phyloP scores from a whole-genome alignment of 2,888 invertebrate genomes.

The Sylvicola cinctus region DNA sequence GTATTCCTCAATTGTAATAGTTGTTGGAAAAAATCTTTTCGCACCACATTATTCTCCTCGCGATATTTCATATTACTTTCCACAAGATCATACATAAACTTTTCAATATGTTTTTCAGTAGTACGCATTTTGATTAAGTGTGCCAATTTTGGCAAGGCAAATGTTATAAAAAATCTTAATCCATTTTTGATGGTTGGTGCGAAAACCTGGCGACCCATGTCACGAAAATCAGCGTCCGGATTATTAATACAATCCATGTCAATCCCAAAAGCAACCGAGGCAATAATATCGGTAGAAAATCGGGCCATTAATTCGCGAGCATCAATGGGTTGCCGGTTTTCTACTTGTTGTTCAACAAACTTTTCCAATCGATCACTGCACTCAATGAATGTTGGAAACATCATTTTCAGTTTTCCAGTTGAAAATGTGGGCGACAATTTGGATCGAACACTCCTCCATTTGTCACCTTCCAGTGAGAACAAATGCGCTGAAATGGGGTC shows the following conservation, averaged over 20 bases:
- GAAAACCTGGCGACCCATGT: slow-evolving; percentile 10
- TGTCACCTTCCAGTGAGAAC: slow-evolving; percentile 30
- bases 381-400: slow-evolving; percentile 27
- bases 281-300: slow-evolving; percentile 18
- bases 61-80: too few species aligned
- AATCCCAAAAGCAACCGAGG: slow-evolving; percentile 17
- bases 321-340: slow-evolving; percentile 21
- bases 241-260: slow-evolving; percentile 13
- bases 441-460: slow-evolving; percentile 35
- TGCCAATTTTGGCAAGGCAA: too few species aligned
- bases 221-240: slow-evolving; percentile 11
- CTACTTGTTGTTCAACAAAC: slow-evolving; percentile 20
- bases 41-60: slow-evolving; percentile 14
- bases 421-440: slow-evolving; percentile 38
- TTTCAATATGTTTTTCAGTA: too few species aligned
- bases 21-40: slow-evolving; percentile 18
- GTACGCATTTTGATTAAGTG: too few species aligned
- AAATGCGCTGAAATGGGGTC: slow-evolving; percentile 34
- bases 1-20: slow-evolving; percentile 16
- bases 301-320: slow-evolving; percentile 17
- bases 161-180: too few species aligned
- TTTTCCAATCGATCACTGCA: slow-evolving; percentile 28
- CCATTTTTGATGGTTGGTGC: too few species aligned
- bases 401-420: too few species aligned
- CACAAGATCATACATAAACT: too few species aligned